Evolutionary conservation across 2,888 invertebrate genomes (phyloP).

Genomic region (Gymnocheta viridis): DNA sequence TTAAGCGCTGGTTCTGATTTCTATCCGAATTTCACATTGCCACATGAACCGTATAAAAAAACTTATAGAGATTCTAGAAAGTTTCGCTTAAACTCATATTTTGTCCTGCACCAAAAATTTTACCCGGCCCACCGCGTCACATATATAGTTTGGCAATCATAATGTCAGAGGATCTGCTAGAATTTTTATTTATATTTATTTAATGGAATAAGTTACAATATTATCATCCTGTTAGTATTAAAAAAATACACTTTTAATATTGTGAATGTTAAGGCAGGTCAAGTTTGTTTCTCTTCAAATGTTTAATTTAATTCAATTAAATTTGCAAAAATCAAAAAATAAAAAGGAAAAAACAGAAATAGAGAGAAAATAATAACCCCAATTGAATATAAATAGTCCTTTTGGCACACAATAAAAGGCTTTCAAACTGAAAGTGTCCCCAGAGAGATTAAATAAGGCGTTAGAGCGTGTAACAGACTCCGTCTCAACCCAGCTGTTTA

Average conservation of each 20-base stretch:
- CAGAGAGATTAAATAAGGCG: slow-evolving; percentile 78
- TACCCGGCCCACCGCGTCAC: no score
- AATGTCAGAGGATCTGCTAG: no score
- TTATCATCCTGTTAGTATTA: no score
- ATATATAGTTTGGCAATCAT: no score
- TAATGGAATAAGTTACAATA: not conserved
- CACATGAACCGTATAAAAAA: no score
- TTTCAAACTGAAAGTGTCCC: slow-evolving; percentile 76
- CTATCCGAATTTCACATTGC: no score
- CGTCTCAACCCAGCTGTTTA: slow-evolving; percentile 44
- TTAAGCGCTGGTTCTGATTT: no score
- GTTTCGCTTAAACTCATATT: no score
- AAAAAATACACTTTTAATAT: no score
- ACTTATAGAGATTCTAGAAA: no score
- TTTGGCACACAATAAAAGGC: slow-evolving; percentile 61
- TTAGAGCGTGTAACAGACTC: slow-evolving; percentile 79
- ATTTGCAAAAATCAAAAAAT: slow-evolving; percentile 23
- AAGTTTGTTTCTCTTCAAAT: slow-evolving; percentile 17
- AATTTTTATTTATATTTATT: not conserved
- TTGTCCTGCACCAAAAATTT: no score
- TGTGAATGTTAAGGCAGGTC: slow-evolving; percentile 48
- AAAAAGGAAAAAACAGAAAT: not conserved
- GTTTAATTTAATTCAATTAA: slow-evolving; percentile 64
- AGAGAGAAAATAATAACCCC: slow-evolving; percentile 20
- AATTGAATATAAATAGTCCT: slow-evolving; percentile 57